These are phyloP conservation scores for Hippasteria phrygiana DNA, from an alignment of 53 echinoderm and acorn worm species.

Conservation along the genomic window DNA sequence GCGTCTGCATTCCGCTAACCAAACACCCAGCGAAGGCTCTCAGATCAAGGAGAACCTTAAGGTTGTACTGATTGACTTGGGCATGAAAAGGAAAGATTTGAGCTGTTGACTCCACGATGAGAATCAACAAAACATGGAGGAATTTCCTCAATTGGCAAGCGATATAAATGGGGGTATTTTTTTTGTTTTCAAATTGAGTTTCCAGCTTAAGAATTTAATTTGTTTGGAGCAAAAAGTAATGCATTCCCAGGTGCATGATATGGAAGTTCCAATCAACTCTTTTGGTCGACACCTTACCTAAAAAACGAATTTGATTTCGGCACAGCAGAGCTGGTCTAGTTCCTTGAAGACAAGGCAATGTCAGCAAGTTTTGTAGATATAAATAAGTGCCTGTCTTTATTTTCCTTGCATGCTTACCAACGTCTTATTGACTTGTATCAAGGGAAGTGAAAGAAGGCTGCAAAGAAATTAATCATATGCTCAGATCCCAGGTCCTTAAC, in stretches of 20 bases:
- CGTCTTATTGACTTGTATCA: too few species aligned
- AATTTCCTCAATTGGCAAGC: background rate
- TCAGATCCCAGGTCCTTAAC: too few species aligned
- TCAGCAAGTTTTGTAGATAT: background rate
- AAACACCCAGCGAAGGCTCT: background rate
- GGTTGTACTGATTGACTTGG: background rate
- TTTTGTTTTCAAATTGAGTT: too few species aligned
- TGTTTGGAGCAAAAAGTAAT: too few species aligned
- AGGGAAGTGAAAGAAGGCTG: too few species aligned
- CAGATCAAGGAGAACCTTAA: background rate
- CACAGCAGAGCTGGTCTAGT: background rate
- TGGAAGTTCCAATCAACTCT: too few species aligned
- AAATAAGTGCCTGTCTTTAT: background rate
- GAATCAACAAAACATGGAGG: background rate
- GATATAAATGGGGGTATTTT: too few species aligned
- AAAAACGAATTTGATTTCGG: background rate
- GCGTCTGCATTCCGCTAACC: background rate
- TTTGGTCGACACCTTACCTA: background rate
- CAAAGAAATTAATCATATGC: too few species aligned
- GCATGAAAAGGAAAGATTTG: slow-evolving; percentile 3
- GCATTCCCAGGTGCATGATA: too few species aligned
- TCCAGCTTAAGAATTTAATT: too few species aligned
- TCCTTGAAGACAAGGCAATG: background rate
- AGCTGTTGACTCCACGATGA: background rate
- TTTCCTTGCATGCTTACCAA: too few species aligned